Base-by-base conservation (phyloP, 2,888 invertebrate species). In the Netelia fuscicornis region DNA sequence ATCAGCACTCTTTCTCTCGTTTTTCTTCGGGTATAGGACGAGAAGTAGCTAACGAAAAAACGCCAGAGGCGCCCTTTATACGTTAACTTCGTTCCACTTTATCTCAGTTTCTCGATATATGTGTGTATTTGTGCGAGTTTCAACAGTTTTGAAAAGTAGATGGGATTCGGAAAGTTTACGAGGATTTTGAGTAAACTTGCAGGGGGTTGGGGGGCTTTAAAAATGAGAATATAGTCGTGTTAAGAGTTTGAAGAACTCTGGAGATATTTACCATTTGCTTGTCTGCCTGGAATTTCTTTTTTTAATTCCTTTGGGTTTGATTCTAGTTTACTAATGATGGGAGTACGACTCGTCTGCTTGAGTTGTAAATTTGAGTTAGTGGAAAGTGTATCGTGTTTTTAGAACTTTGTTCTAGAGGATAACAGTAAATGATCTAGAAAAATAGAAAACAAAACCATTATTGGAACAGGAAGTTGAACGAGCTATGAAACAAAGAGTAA, bases 61-160 rank as follows among this genome's bases (percentile, higher is more conserved):
- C 71, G 54, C 78, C 74, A 37, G 72, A 64, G 77, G 77, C 74
- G 58, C 58, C 58, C 83, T 86, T 37, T 37, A 65, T 72, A 86
- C 88, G 84, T 87, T 87, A 89, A 90, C 89, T 89, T 87, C 85
- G 86, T 84, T 88, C 87, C 83, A 89, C 86, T 90, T 89, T 87
- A 79, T 83, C 68, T 84, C 79, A 44, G 37, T 86, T 85, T 77
- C 74, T 81, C 79, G 71, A 72, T 65, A 64, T 60, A 37, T 68
- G 62, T 70, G 42, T 56, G 20, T 58, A 54, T 74, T 67, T 68
- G 58, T 71, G 52, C 37, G 17, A 62, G 44, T 78, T 84, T 42
- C 77, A 60, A 77, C 77, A 60, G 37, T 23, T 13, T 13, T 2
- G 13, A 62, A 67, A 67, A 81, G 65, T 72, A 72, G 65, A 81